These are phyloP conservation scores for Gymnoscopelus microlampas DNA, from an alignment of 2,797 vertebrate species.

Conservation along the genomic window DNA sequence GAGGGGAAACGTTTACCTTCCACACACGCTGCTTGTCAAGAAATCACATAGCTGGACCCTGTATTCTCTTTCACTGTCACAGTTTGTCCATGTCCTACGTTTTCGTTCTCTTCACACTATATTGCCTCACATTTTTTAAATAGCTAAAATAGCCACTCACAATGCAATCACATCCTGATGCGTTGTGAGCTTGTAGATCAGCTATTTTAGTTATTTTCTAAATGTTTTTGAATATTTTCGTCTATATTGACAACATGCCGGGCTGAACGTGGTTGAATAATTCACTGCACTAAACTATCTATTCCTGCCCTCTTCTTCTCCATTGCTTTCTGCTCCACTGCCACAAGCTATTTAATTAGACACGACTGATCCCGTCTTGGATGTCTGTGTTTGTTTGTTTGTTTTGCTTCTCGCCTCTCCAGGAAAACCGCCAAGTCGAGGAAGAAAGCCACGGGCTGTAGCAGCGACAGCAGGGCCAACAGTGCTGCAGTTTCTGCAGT, in stretches of 20 bases:
- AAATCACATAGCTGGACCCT: neutral
- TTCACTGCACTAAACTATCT: too few relatives aligned
- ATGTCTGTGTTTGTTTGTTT: constrained; percentile 17
- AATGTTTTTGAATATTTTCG: neutral
- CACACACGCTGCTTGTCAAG: neutral
- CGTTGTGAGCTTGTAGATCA: too few relatives aligned
- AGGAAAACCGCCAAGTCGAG: constrained; percentile 91
- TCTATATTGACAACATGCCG: neutral
- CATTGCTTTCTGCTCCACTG: neutral
- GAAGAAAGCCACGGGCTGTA: constrained; percentile 75
- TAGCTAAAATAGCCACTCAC: neutral
- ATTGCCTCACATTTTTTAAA: too few relatives aligned
- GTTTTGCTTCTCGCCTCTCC: constrained; percentile 35
- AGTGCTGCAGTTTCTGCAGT: constrained; percentile 50
- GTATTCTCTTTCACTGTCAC: neutral
- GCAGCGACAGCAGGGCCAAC: constrained; percentile 66
- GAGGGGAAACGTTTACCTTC: too few relatives aligned
- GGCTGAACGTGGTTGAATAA: too few relatives aligned
- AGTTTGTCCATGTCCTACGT: neutral
- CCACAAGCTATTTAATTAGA: neutral
- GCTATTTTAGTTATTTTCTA: too few relatives aligned
- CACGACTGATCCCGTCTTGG: neutral
- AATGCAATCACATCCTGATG: neutral
- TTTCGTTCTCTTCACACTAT: neutral
- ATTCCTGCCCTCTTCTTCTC: neutral